Evolutionary conservation across 2,888 invertebrate species (phyloP), one percentile per base, ranked within the genome.

Genomic region (Monopis laevigella): DNA sequence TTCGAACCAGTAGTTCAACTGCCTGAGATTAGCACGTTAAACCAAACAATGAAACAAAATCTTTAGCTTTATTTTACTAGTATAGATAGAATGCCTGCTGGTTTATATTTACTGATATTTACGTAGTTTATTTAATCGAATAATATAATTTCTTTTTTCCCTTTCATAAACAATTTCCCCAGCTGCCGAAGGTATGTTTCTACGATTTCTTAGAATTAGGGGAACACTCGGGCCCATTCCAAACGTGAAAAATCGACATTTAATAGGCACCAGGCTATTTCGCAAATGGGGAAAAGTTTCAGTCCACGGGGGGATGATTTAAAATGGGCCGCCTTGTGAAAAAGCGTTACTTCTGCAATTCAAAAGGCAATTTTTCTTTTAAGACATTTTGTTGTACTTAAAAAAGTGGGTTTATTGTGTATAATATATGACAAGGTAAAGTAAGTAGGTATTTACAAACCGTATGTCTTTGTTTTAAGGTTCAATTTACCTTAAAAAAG

Each of bases 181-280:
- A 36, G 13, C 36, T 36, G 36, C 21, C 13, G 21, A 18, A 36
- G 19, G 36, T 36, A 21, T 36, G 16, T 36, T 34, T 36, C 36
- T 36, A 36, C 36, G 36, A 36, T 36, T 36, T 36, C 17, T 19
- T 26, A 17, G 29, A 29, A 29, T 14, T 40, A 8, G 29, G 29
- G 40, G 40, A 40, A 29, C 40, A 16, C 40, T 40, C 12, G 14
- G 26, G 19, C 27, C 40, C 49, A 44, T 48, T 56, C 48, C 48
- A 54, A 58, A 64, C 59, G 66, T 75, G 74, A 78, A 72, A 74
- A 74, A 78, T 77, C 43, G 45, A 41, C 43, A 43, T 46, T 46
- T 46, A 46, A 46, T 46, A 46, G 77, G 65, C 61, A 65, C 56
- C 56, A 59, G 66, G 70, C 72, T 58, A 62, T 49, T 48, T 48